Percentiles rank a stretch among this genome's conserved stretches.
Evolutionary conservation across 2,113 vertebrate genomes (phyloP).

Genomic region (Equus quagga): DNA sequence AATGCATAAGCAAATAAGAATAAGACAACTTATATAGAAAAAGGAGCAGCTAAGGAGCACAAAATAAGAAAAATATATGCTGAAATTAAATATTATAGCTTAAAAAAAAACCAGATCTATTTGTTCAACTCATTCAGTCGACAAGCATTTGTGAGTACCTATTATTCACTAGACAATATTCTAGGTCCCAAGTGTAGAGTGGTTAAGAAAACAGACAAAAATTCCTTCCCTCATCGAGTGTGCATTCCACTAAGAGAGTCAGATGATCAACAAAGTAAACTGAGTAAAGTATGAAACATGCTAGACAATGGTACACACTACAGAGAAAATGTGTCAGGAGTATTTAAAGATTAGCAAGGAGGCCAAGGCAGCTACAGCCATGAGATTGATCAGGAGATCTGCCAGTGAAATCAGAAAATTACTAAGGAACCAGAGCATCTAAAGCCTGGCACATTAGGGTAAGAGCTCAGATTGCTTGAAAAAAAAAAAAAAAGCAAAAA

Average conservation of each 20-base stretch:
- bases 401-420: background rate
- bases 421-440: background rate
- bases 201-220: background rate
- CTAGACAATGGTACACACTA: background rate
- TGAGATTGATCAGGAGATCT: background rate
- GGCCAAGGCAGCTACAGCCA: background rate
- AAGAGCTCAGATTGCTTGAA: background rate
- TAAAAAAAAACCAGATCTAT: background rate
- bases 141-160: background rate
- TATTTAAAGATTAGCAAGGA: background rate
- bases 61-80: background rate
- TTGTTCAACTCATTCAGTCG: background rate
- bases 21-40: background rate
- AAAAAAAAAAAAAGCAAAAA: background rate
- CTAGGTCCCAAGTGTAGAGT: background rate
- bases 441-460: background rate
- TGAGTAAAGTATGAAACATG: background rate
- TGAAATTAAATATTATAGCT: background rate
- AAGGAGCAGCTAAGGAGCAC: background rate
- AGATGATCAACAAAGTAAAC: background rate
- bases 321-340: background rate
- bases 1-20: background rate
- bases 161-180: background rate
- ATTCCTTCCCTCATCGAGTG: background rate
- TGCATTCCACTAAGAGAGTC: background rate